Base-by-base conservation (phyloP, 2,797 vertebrate genomes). In the Eidolon dupreanum region DNA sequence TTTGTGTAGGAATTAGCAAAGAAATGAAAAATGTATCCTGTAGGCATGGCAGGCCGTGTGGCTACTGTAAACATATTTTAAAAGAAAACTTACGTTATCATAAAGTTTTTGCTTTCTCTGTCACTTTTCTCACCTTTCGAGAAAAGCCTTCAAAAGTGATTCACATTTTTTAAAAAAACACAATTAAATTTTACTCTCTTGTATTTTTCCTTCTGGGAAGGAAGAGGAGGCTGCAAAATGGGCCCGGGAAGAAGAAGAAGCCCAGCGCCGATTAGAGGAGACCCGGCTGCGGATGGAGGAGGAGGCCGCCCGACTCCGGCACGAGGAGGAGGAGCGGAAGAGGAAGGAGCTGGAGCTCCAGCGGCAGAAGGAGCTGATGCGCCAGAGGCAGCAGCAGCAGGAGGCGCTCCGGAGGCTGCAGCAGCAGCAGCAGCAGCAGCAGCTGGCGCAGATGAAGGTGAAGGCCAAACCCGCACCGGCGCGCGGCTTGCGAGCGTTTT, bases 371-470 rank as follows among this genome's bases (percentile, higher is more conserved):
- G 99, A 99, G 96, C 98, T 99, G 38, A 98, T 99, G 98, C 99
- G 99, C 96, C 99, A 99, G 98, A 98, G 99, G 97, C 99, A 99
- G 97, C 99, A 99, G 98, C 99, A 99, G 88, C 99, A 99, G 93
- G 99, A 99, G 96, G 99, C 99, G 38, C 98, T 99, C 63, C 98
- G 99, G 53, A 99, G 99, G 73, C 98, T 99, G 88, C 99, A 99
- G 26, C 99, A 99, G 19, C 99, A 99, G 10, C 99, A 99, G 79
- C 99, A 99, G 78, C 99, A 99, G 33, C 99, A 99, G 93, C 99
- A 99, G 94, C 99, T 99, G 57, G 99, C 99, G 31, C 99, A 99
- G 83, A 99, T 99, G 99, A 99, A 99, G 99, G 99, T 99, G 97
- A 31, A 0, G 0, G 31, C 49, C 49, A 5, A 16, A 5, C 49